phyloP scores from a whole-genome alignment of 2,113 vertebrate genomes.

The Maccullochella peelii region DNA sequence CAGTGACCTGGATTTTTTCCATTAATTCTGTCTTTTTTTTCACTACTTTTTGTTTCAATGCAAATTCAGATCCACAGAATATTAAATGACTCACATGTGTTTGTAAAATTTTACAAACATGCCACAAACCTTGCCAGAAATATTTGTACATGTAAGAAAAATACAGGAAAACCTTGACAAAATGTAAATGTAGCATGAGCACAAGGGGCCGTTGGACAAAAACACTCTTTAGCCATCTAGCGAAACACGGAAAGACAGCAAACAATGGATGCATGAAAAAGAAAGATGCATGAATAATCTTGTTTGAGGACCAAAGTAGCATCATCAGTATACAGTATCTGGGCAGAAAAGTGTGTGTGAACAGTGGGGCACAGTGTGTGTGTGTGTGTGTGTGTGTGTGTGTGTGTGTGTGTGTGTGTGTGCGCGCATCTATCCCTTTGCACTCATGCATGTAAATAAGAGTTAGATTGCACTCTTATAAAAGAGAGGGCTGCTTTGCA shows the following conservation, averaged over 20 bases:
- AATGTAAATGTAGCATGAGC: constrained; percentile 11
- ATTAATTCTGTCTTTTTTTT: not conserved
- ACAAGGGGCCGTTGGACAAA: not conserved
- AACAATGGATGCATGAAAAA: constrained; percentile 25
- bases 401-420: too few species aligned
- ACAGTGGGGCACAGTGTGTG: not conserved
- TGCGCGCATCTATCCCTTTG: not conserved
- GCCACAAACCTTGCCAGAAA: not conserved
- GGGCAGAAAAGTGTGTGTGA: constrained; percentile 27
- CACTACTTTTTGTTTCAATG: constrained; percentile 3
- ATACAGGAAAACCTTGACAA: not conserved
- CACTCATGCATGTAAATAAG: constrained; percentile 31
- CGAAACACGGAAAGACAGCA: constrained; percentile 5
- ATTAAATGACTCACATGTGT: not conserved
- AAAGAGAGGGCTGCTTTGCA: not conserved
- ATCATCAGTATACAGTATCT: constrained; percentile 44
- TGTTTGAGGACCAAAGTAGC: constrained; percentile 29
- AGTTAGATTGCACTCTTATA: not conserved
- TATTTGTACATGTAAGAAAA: not conserved
- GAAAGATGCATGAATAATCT: constrained; percentile 48
- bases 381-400: not conserved
- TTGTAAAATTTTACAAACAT: not conserved
- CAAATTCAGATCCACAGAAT: constrained; percentile 10
- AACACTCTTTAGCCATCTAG: not conserved
- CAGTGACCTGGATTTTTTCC: constrained; percentile 25